Percentiles rank a stretch among this genome's conserved stretches.
Evolutionary conservation across 2,888 invertebrate species (phyloP).

Genomic region (Drosophila vallismaia): DNA sequence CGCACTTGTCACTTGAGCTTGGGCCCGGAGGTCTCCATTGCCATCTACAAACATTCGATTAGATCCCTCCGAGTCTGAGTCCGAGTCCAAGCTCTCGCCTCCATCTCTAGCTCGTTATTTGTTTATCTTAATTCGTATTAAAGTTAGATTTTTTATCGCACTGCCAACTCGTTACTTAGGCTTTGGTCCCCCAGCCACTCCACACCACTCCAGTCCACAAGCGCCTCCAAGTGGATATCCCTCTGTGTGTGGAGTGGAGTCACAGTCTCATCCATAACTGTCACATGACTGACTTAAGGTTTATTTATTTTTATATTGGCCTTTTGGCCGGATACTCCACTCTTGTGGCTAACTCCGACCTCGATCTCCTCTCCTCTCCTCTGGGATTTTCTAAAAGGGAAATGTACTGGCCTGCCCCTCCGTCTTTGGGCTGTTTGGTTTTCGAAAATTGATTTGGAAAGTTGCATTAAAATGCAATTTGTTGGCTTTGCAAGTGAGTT

Average conservation of each 20-base stretch:
- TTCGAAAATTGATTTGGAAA: constrained; percentile 74
- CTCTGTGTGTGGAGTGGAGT: constrained; percentile 13
- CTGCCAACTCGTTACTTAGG: constrained; percentile 63
- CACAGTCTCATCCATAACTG: constrained; percentile 73
- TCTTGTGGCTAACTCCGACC: constrained; percentile 20
- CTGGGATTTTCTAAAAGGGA: constrained; percentile 33
- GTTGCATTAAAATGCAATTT: constrained; percentile 79
- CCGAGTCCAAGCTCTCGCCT: background rate
- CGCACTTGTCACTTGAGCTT: constrained; percentile 77
- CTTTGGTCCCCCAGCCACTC: constrained; percentile 24
- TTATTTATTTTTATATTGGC: constrained; percentile 59
- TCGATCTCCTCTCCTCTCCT: background rate
- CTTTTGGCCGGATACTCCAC: constrained; percentile 40
- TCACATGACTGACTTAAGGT: constrained; percentile 65
- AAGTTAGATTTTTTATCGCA: constrained; percentile 75
- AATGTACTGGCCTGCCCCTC: constrained; percentile 19
- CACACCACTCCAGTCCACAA: background rate
- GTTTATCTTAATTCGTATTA: constrained; percentile 71
- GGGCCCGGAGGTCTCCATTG: constrained; percentile 64
- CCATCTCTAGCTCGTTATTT: constrained; percentile 56
- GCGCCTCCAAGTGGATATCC: constrained; percentile 15
- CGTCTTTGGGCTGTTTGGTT: constrained; percentile 21
- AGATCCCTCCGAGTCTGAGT: constrained; percentile 19
- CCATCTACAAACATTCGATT: constrained; percentile 34
- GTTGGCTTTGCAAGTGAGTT: constrained; percentile 37